Evolutionary conservation across 1,140 invertebrate genomes (phyloP).

Genomic region (Scaptomyza pallida): DNA sequence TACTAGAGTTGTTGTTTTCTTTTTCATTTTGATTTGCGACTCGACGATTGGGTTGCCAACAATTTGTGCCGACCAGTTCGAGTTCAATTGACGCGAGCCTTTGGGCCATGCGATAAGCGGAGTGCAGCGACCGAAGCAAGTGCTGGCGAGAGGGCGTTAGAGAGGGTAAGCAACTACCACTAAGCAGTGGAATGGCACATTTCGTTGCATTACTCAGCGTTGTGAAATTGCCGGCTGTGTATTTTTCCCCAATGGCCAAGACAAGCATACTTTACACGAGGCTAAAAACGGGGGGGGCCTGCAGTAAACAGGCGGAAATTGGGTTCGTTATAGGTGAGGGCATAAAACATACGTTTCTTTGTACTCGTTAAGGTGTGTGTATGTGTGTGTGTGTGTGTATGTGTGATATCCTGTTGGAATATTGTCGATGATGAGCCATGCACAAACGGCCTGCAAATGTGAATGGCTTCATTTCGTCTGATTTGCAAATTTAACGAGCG

Average conservation of each 20-base stretch:
- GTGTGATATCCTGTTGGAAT: constrained; percentile 31
- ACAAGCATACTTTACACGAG: constrained; percentile 7
- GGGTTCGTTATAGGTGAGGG: constrained; percentile 40
- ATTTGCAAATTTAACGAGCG: constrained; percentile 9
- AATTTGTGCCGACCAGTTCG: constrained; percentile 33
- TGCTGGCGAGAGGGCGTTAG: background rate
- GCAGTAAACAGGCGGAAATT: constrained; percentile 28
- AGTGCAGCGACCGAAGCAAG: constrained; percentile 15
- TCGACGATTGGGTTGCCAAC: constrained; percentile 13
- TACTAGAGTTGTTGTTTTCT: background rate
- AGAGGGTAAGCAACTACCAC: background rate
- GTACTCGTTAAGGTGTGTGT: background rate
- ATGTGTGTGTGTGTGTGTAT: background rate
- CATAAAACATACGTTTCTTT: constrained; percentile 22
- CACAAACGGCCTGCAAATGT: constrained; percentile 5
- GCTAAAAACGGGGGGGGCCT: background rate
- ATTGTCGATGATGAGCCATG: constrained; percentile 23
- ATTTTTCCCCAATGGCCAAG: constrained; percentile 2
- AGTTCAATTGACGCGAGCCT: constrained; percentile 32
- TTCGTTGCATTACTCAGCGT: constrained; percentile 44
- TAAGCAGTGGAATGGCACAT: background rate
- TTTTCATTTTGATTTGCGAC: constrained; percentile 30
- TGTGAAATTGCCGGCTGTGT: constrained; percentile 51
- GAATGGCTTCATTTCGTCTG: background rate
- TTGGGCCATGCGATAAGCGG: constrained; percentile 51